Evolutionary conservation across 2,797 vertebrate species (phyloP).

Genomic region (Okamejei kenojei): DNA sequence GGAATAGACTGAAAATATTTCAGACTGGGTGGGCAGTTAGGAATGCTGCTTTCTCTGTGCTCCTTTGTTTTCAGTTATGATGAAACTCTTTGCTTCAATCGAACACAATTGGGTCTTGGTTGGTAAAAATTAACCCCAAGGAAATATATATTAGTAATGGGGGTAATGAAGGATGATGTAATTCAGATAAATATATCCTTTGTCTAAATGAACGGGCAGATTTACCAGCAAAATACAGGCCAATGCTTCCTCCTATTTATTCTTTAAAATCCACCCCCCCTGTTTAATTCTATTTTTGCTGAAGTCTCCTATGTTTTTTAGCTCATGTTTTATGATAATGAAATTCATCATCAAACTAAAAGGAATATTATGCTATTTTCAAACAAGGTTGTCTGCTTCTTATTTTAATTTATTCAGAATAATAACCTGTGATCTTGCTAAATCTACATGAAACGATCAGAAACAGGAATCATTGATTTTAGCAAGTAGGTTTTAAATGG

Average conservation of each 20-base stretch:
- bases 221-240: neutral
- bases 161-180: neutral
- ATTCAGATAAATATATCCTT: neutral
- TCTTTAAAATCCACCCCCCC: neutral
- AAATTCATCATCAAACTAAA: neutral
- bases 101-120: neutral
- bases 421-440: neutral
- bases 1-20: neutral
- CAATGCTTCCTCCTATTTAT: neutral
- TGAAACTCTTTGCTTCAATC: neutral
- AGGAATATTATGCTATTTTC: neutral
- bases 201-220: neutral
- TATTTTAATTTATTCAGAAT: constrained; percentile 11
- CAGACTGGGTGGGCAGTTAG: neutral
- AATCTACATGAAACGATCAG: constrained; percentile 48
- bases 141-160: neutral
- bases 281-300: neutral
- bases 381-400: neutral
- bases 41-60: neutral
- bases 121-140: neutral
- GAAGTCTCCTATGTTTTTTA: neutral
- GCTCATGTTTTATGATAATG: neutral
- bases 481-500: constrained; percentile 53
- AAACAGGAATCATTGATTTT: constrained; percentile 50
- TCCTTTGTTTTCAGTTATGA: neutral